phyloP scores from a whole-genome alignment of 2,888 invertebrate species.

The Penaeus monodon region DNA sequence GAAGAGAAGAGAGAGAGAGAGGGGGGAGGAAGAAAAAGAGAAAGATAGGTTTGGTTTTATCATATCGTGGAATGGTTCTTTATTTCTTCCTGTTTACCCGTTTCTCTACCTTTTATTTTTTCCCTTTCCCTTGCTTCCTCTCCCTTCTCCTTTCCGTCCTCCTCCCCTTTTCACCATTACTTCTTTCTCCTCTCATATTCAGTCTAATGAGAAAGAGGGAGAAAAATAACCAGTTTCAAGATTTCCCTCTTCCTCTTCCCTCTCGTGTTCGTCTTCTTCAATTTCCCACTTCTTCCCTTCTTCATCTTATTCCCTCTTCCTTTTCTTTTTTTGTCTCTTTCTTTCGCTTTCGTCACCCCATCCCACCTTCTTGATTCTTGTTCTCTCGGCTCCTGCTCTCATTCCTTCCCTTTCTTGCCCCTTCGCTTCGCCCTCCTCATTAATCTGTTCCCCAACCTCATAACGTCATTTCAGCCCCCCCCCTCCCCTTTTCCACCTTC shows the following conservation, averaged over 20 bases:
- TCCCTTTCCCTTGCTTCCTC: neutral
- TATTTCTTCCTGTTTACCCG: too few species aligned
- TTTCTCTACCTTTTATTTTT: neutral
- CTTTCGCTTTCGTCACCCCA: neutral
- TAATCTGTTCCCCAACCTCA: too few species aligned
- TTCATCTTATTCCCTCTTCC: neutral
- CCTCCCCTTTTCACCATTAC: neutral
- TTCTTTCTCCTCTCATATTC: neutral
- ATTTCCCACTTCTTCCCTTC: neutral
- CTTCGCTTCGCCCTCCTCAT: too few species aligned
- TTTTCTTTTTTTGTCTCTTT: neutral
- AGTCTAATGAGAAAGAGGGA: too few species aligned
- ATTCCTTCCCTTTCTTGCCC: neutral
- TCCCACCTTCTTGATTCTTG: neutral
- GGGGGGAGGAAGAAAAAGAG: too few species aligned
- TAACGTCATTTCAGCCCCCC: too few species aligned
- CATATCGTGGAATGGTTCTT: too few species aligned
- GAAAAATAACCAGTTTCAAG: too few species aligned
- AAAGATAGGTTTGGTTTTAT: too few species aligned
- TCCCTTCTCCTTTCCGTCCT: neutral
- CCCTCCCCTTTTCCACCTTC: neutral
- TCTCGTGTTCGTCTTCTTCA: neutral
- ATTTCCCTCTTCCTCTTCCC: neutral
- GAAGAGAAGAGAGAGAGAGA: too few species aligned
- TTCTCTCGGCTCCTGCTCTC: neutral